These are phyloP conservation scores for Mythimna loreyi DNA, from an alignment of 2,888 invertebrate species.

Conservation along the genomic window DNA sequence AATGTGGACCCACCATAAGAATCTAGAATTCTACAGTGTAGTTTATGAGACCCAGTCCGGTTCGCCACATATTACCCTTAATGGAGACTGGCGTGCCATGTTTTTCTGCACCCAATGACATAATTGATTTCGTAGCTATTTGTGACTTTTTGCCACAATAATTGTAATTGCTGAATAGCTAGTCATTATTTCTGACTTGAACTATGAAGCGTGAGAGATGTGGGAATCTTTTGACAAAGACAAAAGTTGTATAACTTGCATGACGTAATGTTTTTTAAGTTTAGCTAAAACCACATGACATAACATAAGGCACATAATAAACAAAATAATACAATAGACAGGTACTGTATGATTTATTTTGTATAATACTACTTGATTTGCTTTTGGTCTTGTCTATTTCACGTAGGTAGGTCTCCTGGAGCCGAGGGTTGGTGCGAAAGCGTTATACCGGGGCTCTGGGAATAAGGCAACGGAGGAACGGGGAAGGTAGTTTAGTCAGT, in stretches of 20 bases:
- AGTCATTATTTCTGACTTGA: conserved; percentile 13
- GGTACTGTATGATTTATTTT: no score
- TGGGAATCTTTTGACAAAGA: conserved; percentile 51
- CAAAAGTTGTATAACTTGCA: conserved; percentile 42
- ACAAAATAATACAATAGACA: background rate
- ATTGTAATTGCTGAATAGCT: conserved; percentile 51
- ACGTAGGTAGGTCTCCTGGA: no score
- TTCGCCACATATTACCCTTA: conserved; percentile 38
- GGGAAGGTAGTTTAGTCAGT: no score
- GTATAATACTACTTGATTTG: no score
- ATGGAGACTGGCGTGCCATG: conserved; percentile 23
- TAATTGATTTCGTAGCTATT: conserved; percentile 64
- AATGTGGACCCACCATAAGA: no score
- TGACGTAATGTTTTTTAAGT: conserved; percentile 36
- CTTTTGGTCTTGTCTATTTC: no score
- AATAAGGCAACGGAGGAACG: no score
- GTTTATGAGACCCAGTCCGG: conserved; percentile 36
- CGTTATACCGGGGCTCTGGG: no score
- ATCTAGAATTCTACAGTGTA: conserved; percentile 23
- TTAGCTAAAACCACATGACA: background rate
- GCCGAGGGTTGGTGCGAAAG: no score
- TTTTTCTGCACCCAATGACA: conserved; percentile 58
- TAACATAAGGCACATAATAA: background rate
- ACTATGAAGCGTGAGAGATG: conserved; percentile 49
- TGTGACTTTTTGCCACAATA: conserved; percentile 58